phyloP scores from a whole-genome alignment of 2,888 invertebrate genomes.

The Scaptomyza caliginosa region DNA sequence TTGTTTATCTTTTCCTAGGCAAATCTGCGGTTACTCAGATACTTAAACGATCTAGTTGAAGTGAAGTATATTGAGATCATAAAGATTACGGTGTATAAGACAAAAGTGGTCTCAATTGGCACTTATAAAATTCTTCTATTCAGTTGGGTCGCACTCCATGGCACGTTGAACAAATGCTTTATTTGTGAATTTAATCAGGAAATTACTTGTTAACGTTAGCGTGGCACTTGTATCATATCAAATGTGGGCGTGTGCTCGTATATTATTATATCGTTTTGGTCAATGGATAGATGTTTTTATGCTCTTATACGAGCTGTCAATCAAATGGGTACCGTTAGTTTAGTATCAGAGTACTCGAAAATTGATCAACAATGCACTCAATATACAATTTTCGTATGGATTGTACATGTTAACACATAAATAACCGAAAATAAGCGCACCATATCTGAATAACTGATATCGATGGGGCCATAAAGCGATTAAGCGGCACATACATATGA shows the following conservation, averaged over 20 bases:
- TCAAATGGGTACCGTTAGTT: conserved; percentile 15
- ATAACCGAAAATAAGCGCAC: conserved; percentile 38
- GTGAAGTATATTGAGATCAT: conserved; percentile 20
- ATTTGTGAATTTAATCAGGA: conserved; percentile 68
- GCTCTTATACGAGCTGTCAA: conserved; percentile 24
- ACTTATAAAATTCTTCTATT: conserved; percentile 51
- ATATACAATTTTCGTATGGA: conserved; percentile 36
- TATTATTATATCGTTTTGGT: conserved; percentile 15
- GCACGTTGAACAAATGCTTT: conserved; percentile 18
- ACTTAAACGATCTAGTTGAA: background rate
- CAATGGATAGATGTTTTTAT: conserved; percentile 6
- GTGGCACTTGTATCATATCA: conserved; percentile 2
- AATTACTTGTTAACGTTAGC: conserved; percentile 67
- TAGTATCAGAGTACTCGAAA: conserved; percentile 8
- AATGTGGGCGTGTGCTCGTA: conserved; percentile 25
- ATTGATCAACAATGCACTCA: conserved; percentile 35
- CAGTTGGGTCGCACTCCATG: background rate
- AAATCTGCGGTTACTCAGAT: background rate
- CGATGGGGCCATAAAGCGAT: conserved; percentile 56
- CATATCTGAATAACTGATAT: conserved; percentile 51
- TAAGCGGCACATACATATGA: conserved; percentile 42
- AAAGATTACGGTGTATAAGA: conserved; percentile 67
- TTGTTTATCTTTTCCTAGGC: background rate
- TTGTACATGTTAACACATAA: conserved; percentile 25
- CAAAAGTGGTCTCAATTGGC: conserved; percentile 69